Base-by-base conservation (phyloP, 35 echinoderm and acorn worm species). In the Apostichopus californicus region DNA sequence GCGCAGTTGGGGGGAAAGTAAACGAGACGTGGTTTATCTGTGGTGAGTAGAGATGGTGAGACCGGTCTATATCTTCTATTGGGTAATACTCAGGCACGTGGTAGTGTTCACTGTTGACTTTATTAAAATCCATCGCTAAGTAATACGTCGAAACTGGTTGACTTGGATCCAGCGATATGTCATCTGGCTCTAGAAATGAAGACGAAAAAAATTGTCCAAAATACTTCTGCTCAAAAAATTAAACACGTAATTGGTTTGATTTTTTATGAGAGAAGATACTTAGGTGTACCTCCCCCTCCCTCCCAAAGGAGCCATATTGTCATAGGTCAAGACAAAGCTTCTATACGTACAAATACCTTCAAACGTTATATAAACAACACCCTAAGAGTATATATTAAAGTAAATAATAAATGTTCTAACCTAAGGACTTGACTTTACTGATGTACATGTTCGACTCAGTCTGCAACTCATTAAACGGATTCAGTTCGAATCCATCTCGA, bases 91-190 rank as follows among this genome's bases (percentile, higher is more conserved):
- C 87, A 5, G 94, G 94, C 22, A 94, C 34, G 77, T 98, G 94
- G 79, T 94, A 98, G 56, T 94, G 60, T n/a, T 95, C 91, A 77
- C 95, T 98, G 77, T 95, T 95, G 23, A 98, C 91, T 71, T 98
- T 92, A 25, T 92, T 77, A 71, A 95, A 95, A 71, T 95, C 94
- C 70, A 95, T 92, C 25, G 90, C 94, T 14, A 94, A 26, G 57
- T 94, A 94, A 56, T 90, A 73, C 0, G 92, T 94, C 5, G 17
- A 66, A 17, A 90, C 87, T 6, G 57, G 65, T 81, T 55, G 70
- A 26, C 79, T 73, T 46, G 92, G 75, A 22, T 92, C 88, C 57
- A 57, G 58, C 1, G 90, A 91, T 66, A 8, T 84, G 22, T 96
- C 93, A 80, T 92, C 86, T 0, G 88, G 92, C n/a, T 96, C 95